A percentile compares a stretch with the other conserved stretches of the same genome.
Evolutionary conservation across 2,113 vertebrate species (phyloP).

Genomic region (Geothlypis trichas): DNA sequence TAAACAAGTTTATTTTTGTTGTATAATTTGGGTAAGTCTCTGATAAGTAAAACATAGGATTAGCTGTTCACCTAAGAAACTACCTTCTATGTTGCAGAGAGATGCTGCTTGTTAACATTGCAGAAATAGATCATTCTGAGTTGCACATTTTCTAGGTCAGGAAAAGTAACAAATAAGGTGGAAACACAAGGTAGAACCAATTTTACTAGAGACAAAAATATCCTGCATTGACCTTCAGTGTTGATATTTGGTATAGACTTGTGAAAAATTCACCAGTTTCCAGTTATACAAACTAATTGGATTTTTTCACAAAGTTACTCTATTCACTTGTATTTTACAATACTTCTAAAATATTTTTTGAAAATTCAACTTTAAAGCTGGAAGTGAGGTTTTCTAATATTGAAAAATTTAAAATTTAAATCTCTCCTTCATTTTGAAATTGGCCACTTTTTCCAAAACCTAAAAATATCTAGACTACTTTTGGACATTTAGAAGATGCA

Average conservation of each 20-base stretch:
- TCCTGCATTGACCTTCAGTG: neutral
- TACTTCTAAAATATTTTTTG: neutral
- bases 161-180: neutral
- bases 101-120: neutral
- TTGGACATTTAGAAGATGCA: neutral
- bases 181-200: neutral
- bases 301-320: neutral
- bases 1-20: neutral
- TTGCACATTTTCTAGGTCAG: neutral
- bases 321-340: neutral
- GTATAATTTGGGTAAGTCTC: neutral
- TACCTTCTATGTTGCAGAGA: neutral
- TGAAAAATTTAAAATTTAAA: neutral
- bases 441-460: neutral
- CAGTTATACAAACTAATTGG: neutral
- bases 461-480: neutral
- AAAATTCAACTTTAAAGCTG: neutral
- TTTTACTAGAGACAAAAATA: neutral
- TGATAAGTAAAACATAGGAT: neutral
- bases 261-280: neutral
- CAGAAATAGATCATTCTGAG: neutral
- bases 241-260: neutral
- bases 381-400: neutral
- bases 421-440: neutral
- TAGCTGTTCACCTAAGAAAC: neutral